Evolutionary conservation across 2,888 invertebrate genomes (phyloP).

Genomic region (Gymnoscelis rufifasciata): DNA sequence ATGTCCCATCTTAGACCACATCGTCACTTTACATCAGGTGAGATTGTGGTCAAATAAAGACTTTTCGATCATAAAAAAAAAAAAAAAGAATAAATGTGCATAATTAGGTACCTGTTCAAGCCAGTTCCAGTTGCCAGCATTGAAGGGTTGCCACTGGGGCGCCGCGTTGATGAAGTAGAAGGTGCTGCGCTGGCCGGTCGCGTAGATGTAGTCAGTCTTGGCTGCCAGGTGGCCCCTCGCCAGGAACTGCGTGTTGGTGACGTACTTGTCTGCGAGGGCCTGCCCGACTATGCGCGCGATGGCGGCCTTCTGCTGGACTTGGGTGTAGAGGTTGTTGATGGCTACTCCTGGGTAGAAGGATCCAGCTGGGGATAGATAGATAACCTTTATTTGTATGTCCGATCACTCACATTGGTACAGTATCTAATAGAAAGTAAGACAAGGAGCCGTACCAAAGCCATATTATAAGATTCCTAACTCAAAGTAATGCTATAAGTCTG

Average conservation of each 20-base stretch:
- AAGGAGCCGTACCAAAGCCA: too few species aligned
- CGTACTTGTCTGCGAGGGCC: constrained; percentile 60
- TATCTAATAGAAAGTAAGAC: too few species aligned
- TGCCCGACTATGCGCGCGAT: constrained; percentile 51
- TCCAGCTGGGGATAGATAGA: constrained; percentile 55
- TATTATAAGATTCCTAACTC: too few species aligned
- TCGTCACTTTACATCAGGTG: too few species aligned
- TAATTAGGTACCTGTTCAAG: constrained; percentile 57
- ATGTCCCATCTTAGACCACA: too few species aligned
- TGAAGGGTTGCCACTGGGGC: constrained; percentile 83
- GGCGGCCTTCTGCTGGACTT: constrained; percentile 49
- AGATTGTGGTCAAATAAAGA: too few species aligned
- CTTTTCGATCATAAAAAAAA: too few species aligned
- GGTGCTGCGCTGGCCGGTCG: constrained; percentile 76
- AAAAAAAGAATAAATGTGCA: too few species aligned
- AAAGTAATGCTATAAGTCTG: too few species aligned
- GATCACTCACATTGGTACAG: too few species aligned
- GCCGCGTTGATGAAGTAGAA: constrained; percentile 83
- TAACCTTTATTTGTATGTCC: too few species aligned
- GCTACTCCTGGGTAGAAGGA: constrained; percentile 67
- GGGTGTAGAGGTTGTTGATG: constrained; percentile 60
- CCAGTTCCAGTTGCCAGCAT: constrained; percentile 79
- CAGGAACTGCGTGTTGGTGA: constrained; percentile 64
- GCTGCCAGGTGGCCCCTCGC: constrained; percentile 81
- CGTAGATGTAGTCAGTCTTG: constrained; percentile 81